These are phyloP conservation scores for Vulpes lagopus DNA, from an alignment of 2,113 vertebrate species.

Conservation along the genomic window DNA sequence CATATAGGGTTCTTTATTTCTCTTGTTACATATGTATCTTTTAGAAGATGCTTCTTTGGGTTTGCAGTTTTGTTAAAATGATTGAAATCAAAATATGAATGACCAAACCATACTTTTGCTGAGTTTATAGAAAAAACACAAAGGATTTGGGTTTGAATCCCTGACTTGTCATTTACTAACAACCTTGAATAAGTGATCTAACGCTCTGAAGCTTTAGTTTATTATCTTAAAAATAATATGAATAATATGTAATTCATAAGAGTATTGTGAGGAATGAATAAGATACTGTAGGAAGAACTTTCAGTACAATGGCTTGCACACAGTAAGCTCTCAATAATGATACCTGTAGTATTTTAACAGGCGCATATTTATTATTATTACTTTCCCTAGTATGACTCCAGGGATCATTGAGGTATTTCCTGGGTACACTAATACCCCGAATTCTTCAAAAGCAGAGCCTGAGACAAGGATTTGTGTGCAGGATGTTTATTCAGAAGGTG, in stretches of 20 bases:
- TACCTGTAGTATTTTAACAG: constrained; percentile 1
- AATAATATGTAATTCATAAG: not conserved
- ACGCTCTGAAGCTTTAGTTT: not conserved
- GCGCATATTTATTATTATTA: not conserved
- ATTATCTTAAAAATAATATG: not conserved
- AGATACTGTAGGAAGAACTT: not conserved
- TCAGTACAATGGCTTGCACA: not conserved
- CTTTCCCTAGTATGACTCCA: not conserved
- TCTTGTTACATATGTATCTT: not conserved
- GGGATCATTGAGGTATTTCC: not conserved
- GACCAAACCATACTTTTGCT: not conserved
- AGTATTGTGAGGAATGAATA: not conserved
- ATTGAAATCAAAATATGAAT: not conserved
- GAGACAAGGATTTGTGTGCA: not conserved
- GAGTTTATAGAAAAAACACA: not conserved
- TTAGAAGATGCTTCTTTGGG: not conserved
- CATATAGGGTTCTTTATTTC: not conserved
- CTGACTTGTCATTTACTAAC: not conserved
- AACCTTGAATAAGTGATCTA: not conserved
- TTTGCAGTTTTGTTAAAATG: constrained; percentile 17
- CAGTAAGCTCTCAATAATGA: not conserved
- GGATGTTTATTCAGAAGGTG: constrained; percentile 4
- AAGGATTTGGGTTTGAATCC: not conserved
- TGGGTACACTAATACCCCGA: not conserved
- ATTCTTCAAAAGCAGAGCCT: constrained; percentile 45